phyloP scores from a whole-genome alignment of 1,140 invertebrate genomes.

The Scaptodrosophila lebanonensis region DNA sequence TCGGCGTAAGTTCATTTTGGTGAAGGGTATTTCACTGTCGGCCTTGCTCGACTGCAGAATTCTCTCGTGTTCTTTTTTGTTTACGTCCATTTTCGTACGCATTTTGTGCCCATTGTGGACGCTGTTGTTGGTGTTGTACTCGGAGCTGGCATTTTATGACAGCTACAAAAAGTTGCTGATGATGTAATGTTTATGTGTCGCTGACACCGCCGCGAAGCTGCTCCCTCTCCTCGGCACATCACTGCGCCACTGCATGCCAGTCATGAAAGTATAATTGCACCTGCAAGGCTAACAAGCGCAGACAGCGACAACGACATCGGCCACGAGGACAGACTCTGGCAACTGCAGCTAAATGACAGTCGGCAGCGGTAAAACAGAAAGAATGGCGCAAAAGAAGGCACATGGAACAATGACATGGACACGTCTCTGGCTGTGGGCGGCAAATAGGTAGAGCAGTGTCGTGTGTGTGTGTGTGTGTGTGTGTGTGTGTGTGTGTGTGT shows the following conservation, averaged over 20 bases:
- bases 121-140: slow-evolving; percentile 10
- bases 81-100: too few species aligned
- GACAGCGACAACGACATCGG: slow-evolving; percentile 19
- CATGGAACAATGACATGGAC: slow-evolving; percentile 59
- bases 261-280: slow-evolving; percentile 59
- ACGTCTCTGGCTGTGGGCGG: neutral
- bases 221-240: neutral
- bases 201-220: slow-evolving; percentile 47
- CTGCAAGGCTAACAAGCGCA: slow-evolving; percentile 67
- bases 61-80: too few species aligned
- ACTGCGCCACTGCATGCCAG: slow-evolving; percentile 24
- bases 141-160: slow-evolving; percentile 65
- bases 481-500: too few species aligned
- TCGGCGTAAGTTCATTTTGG: too few species aligned
- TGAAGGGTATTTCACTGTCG: too few species aligned
- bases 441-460: too few species aligned
- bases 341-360: slow-evolving; percentile 9
- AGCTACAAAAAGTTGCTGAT: slow-evolving; percentile 72
- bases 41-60: too few species aligned
- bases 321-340: neutral
- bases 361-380: slow-evolving; percentile 29
- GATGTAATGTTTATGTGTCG: slow-evolving; percentile 72
- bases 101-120: slow-evolving; percentile 13
- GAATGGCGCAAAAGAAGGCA: slow-evolving; percentile 55
- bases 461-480: too few species aligned